Conservation (phyloP, 2,113 vertebrate genomes). For the Paratilapia polleni region DNA sequence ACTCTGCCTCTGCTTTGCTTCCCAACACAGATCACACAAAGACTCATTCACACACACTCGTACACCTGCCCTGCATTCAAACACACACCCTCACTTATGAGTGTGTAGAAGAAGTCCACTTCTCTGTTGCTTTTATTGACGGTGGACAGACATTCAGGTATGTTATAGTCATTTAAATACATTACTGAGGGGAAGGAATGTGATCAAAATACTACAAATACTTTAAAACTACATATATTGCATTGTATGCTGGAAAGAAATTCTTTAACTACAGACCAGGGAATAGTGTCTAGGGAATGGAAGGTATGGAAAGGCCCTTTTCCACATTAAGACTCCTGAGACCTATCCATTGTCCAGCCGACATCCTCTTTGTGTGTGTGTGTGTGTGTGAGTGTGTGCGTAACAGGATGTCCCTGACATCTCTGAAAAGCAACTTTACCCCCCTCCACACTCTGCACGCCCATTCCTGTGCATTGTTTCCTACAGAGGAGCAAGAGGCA, state of each 20-base stretch:
- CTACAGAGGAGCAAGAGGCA: constrained; percentile 19
- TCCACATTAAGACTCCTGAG: constrained; percentile 67
- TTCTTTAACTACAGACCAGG: constrained; percentile 18
- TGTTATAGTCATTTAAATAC: constrained; percentile 10
- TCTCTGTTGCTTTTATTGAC: constrained; percentile 1
- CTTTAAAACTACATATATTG: constrained; percentile 5
- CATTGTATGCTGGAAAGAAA: constrained; percentile 4
- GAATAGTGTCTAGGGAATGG: constrained; percentile 43
- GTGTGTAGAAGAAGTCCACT: background rate
- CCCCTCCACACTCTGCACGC: constrained; percentile 58
- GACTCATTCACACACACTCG: constrained; percentile 62
- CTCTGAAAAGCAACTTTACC: constrained; percentile 65
- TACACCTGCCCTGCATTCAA: constrained; percentile 56
- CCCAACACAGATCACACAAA: constrained; percentile 55
- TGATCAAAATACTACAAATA: background rate
- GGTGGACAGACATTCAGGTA: background rate
- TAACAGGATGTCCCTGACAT: constrained; percentile 73
- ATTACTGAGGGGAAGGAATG: background rate
- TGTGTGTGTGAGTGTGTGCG: constrained; percentile 30
- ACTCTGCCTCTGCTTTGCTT: constrained; percentile 52
- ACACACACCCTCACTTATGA: constrained; percentile 30
- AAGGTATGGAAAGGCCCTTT: constrained; percentile 69
- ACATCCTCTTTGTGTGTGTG: constrained; percentile 71
- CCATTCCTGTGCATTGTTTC: constrained; percentile 78
- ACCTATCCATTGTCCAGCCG: constrained; percentile 72